Evolutionary conservation across 1,140 invertebrate species (phyloP).

Genomic region (Zaprionus gabonicus): DNA sequence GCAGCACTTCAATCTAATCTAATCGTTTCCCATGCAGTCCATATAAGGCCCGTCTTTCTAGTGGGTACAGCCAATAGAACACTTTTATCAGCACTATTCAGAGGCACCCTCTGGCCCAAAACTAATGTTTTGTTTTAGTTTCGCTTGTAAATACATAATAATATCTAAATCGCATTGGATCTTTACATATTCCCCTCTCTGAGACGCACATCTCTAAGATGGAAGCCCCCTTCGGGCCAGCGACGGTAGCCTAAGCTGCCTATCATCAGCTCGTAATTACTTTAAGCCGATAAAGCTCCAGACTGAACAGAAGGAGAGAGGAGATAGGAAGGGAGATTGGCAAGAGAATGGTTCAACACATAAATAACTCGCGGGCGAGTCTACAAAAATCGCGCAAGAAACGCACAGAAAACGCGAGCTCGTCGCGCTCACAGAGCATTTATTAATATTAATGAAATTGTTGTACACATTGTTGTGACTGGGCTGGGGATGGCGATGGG

Average conservation of each 20-base stretch:
- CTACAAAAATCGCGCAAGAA: slow-evolving; percentile 29
- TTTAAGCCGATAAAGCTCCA: slow-evolving; percentile 72
- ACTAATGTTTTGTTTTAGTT: not conserved
- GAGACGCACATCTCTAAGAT: slow-evolving; percentile 62
- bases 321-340: not conserved
- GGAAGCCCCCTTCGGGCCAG: slow-evolving; percentile 7
- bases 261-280: slow-evolving; percentile 82
- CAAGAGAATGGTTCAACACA: slow-evolving; percentile 39
- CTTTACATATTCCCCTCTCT: slow-evolving; percentile 14
- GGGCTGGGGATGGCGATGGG: slow-evolving; percentile 22
- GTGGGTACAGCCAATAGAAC: not conserved
- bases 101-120: not conserved
- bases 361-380: slow-evolving; percentile 58
- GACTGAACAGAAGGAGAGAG: slow-evolving; percentile 8
- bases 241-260: slow-evolving; percentile 73
- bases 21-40: not conserved
- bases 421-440: slow-evolving; percentile 47
- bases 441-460: slow-evolving; percentile 83
- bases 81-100: not conserved
- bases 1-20: slow-evolving; percentile 6
- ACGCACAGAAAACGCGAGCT: slow-evolving; percentile 51
- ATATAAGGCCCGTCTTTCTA: not conserved
- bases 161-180: too few species aligned
- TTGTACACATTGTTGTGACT: slow-evolving; percentile 71
- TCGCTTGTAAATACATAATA: too few species aligned